phyloP scores from a whole-genome alignment of 2,113 vertebrate genomes.

The Spilogale gracilis region DNA sequence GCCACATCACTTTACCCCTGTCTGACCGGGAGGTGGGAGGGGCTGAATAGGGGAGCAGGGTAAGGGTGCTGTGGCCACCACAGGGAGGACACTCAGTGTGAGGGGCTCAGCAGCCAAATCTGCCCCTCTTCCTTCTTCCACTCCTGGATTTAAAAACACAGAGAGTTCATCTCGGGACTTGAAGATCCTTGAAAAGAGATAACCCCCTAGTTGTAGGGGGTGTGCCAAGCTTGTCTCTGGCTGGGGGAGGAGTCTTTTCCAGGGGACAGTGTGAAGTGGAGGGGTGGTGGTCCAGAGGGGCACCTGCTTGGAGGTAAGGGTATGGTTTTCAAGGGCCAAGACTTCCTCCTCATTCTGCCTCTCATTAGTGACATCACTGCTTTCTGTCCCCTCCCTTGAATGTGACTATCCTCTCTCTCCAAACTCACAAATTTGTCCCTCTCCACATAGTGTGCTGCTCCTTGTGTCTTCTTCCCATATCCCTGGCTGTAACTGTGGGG shows the following conservation, averaged over 20 bases:
- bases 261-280: neutral
- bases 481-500: neutral
- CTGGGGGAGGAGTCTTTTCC: neutral
- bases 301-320: neutral
- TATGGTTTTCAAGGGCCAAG: neutral
- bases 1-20: neutral
- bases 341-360: neutral
- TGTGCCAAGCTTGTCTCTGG: neutral
- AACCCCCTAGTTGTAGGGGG: neutral
- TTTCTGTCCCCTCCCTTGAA: too few relatives aligned
- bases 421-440: neutral
- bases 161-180: neutral
- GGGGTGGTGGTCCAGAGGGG: neutral
- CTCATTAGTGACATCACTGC: neutral
- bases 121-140: neutral
- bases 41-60: neutral
- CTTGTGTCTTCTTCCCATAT: neutral
- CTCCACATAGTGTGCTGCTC: fast-evolving
- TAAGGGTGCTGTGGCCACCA: fast-evolving
- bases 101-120: neutral
- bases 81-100: neutral
- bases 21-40: neutral
- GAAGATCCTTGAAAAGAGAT: neutral
- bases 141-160: neutral
- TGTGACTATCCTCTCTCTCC: neutral